phyloP scores from a whole-genome alignment of 2,113 vertebrate genomes.

The Struthidea cinerea region DNA sequence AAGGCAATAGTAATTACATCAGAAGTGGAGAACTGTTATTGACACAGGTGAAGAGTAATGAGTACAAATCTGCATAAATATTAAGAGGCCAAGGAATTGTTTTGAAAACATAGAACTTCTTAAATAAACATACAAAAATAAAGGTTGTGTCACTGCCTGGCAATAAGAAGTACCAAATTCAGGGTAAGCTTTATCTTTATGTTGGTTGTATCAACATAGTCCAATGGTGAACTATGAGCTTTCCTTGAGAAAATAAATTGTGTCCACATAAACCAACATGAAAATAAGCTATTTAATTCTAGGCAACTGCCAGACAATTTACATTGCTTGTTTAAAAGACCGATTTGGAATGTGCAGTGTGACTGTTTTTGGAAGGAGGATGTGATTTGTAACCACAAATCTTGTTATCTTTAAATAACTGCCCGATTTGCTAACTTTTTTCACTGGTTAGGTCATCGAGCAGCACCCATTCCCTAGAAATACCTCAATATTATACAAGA shows the following conservation, averaged over 20 bases:
- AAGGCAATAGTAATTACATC: not conserved
- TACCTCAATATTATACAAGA: not conserved
- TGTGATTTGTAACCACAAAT: not conserved
- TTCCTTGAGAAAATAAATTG: not conserved
- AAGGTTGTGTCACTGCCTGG: not conserved
- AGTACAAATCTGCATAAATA: not conserved
- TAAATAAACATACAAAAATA: not conserved
- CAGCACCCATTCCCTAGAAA: not conserved
- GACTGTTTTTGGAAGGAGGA: not conserved
- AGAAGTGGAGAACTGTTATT: not conserved
- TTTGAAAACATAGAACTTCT: not conserved
- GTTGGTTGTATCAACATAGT: constrained; percentile 6
- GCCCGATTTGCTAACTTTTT: not conserved
- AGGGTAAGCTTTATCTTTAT: not conserved
- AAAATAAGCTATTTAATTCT: not conserved
- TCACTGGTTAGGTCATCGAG: not conserved
- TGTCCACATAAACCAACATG: not conserved
- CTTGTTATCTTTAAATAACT: not conserved
- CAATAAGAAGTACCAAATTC: not conserved
- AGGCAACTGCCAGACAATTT: not conserved
- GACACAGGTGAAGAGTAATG: not conserved
- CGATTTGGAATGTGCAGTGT: not conserved
- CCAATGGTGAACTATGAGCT: not conserved
- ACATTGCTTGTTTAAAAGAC: not conserved
- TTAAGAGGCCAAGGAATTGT: not conserved